phyloP scores from a whole-genome alignment of 2,888 invertebrate species.

The Schizotus pectinicornis region DNA sequence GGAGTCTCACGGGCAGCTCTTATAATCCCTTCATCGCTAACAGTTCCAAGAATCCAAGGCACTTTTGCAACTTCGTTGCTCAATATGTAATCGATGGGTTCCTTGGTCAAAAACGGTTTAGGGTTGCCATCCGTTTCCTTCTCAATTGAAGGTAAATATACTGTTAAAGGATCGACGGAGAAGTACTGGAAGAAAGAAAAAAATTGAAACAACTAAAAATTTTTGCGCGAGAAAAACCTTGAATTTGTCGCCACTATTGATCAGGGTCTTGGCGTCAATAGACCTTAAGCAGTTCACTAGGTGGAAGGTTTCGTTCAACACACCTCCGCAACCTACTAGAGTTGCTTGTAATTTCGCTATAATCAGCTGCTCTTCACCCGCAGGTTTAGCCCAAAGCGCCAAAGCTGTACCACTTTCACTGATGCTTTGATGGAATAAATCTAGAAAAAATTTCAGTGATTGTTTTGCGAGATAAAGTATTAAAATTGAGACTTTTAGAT shows the following conservation, averaged over 20 bases:
- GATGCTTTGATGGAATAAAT: constrained; percentile 57
- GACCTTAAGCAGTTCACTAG: constrained; percentile 55
- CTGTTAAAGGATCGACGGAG: constrained; percentile 60
- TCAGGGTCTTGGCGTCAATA: constrained; percentile 51
- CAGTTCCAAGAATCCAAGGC: constrained; percentile 60
- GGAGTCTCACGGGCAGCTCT: constrained; percentile 53
- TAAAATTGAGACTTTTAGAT: constrained; percentile 45
- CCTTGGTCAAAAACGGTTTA: constrained; percentile 57
- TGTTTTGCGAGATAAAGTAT: not conserved
- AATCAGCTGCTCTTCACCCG: constrained; percentile 21
- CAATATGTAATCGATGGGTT: constrained; percentile 54
- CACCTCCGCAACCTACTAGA: constrained; percentile 50
- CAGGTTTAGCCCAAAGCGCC: constrained; percentile 51
- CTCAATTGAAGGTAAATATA: constrained; percentile 60
- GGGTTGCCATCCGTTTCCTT: constrained; percentile 40
- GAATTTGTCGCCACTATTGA: constrained; percentile 56
- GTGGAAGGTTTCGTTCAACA: constrained; percentile 43
- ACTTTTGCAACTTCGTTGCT: constrained; percentile 55
- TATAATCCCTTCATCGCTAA: constrained; percentile 60
- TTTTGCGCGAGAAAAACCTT: constrained; percentile 47
- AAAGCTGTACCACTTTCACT: constrained; percentile 59
- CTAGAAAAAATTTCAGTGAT: constrained; percentile 28
- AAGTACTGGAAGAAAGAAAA: constrained; percentile 51
- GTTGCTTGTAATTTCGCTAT: constrained; percentile 55
- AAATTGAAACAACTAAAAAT: not conserved